Evolutionary conservation across 2,888 invertebrate genomes (phyloP).

Genomic region (Pollenia labialis): DNA sequence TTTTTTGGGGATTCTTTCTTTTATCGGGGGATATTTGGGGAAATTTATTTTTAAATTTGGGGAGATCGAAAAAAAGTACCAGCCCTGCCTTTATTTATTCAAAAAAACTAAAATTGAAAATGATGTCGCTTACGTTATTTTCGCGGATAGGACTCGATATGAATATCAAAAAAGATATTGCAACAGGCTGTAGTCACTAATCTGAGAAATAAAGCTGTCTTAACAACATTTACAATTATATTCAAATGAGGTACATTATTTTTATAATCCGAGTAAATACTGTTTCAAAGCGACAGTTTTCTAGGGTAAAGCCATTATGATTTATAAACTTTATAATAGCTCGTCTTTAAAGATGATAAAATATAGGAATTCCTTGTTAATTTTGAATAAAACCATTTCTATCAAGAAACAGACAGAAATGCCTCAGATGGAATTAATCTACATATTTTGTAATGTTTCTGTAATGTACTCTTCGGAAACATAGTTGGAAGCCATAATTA

Average conservation of each 20-base stretch:
- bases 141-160: too few species aligned
- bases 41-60: too few species aligned
- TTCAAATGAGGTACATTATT: slow-evolving; percentile 7
- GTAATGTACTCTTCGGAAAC: background rate
- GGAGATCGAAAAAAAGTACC: too few species aligned
- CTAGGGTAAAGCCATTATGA: background rate
- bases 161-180: too few species aligned
- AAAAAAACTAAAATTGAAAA: too few species aligned
- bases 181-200: too few species aligned
- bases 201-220: too few species aligned
- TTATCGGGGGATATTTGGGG: too few species aligned
- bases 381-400: slow-evolving; percentile 32
- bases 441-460: background rate
- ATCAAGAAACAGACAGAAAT: slow-evolving; percentile 25
- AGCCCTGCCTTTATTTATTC: too few species aligned
- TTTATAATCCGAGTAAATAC: background rate
- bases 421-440: slow-evolving; percentile 10
- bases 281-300: background rate
- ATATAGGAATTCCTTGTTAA: slow-evolving; percentile 18
- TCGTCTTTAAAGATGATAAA: slow-evolving; percentile 1
- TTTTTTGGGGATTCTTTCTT: too few species aligned
- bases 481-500: background rate
- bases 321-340: slow-evolving; percentile 13
- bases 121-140: too few species aligned
- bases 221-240: too few species aligned